Evolutionary conservation across 2,113 vertebrate genomes (phyloP).

Genomic region (Ancistrus triradiatus): DNA sequence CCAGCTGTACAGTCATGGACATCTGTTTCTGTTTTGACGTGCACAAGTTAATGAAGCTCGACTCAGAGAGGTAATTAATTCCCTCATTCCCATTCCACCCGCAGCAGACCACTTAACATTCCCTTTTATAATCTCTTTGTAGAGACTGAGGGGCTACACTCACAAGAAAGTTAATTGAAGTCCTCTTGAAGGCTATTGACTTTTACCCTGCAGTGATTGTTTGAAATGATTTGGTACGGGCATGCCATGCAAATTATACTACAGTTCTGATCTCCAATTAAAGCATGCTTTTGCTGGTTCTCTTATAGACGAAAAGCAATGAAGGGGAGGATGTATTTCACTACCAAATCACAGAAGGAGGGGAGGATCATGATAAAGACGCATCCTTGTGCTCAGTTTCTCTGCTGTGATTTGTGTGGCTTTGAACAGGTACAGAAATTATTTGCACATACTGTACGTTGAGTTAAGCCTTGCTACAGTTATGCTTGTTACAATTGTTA

Average conservation of each 20-base stretch:
- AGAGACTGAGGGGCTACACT: background rate
- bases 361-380: slow-evolving; percentile 90
- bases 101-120: slow-evolving; percentile 14
- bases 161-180: background rate
- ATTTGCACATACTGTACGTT: too few species aligned
- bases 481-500: too few species aligned
- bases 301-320: slow-evolving; percentile 86
- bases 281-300: background rate
- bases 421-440: slow-evolving; percentile 87
- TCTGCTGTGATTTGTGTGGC: slow-evolving; percentile 85
- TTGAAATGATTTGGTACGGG: background rate
- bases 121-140: background rate
- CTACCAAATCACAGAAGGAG: slow-evolving; percentile 84
- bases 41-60: slow-evolving; percentile 84
- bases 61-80: slow-evolving; percentile 78
- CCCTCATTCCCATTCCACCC: background rate
- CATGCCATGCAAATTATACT: background rate
- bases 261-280: background rate
- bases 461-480: too few species aligned
- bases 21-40: slow-evolving; percentile 93
- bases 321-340: slow-evolving; percentile 90
- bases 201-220: background rate
- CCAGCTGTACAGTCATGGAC: slow-evolving; percentile 86
- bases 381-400: slow-evolving; percentile 85
- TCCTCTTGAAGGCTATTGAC: slow-evolving; percentile 7